phyloP scores from a whole-genome alignment of 2,888 invertebrate species.

The Sphaeridia pumilis region DNA sequence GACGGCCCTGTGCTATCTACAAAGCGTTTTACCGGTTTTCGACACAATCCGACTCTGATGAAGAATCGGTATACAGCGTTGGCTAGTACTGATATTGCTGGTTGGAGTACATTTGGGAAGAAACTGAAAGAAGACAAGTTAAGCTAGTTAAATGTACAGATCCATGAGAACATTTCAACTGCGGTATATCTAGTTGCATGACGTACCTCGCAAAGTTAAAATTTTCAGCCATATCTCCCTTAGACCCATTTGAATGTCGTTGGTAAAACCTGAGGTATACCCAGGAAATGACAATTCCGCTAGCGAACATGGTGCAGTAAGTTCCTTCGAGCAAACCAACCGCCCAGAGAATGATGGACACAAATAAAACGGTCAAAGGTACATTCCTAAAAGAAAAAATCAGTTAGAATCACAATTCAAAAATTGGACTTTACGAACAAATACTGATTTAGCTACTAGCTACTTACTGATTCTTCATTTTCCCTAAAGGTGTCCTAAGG shows the following conservation, averaged over 20 bases:
- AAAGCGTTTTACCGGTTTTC: conserved; percentile 63
- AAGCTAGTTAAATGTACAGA: too few species aligned
- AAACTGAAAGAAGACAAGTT: conserved; percentile 61
- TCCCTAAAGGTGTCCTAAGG: conserved; percentile 79
- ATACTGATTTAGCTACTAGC: too few species aligned
- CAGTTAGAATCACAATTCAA: too few species aligned
- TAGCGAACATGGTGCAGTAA: conserved; percentile 89
- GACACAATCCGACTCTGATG: conserved; percentile 67
- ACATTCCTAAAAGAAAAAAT: conserved; percentile 55
- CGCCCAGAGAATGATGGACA: conserved; percentile 67
- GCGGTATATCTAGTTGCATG: too few species aligned
- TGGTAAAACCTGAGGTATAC: conserved; percentile 92
- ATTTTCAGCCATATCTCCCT: conserved; percentile 91
- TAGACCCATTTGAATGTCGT: conserved; percentile 79
- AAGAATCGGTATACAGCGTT: conserved; percentile 73
- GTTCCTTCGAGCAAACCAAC: conserved; percentile 77
- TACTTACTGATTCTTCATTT: conserved; percentile 43
- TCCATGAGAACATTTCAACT: too few species aligned
- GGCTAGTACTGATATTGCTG: conserved; percentile 74
- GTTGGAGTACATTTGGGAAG: conserved; percentile 87
- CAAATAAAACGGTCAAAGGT: conserved; percentile 68
- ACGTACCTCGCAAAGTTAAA: conserved; percentile 85
- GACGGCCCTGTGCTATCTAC: conserved; percentile 61
- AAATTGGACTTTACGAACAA: too few species aligned
- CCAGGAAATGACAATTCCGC: conserved; percentile 85